Conservation (phyloP, 2,113 vertebrate genomes). For the Cairina moschata region DNA sequence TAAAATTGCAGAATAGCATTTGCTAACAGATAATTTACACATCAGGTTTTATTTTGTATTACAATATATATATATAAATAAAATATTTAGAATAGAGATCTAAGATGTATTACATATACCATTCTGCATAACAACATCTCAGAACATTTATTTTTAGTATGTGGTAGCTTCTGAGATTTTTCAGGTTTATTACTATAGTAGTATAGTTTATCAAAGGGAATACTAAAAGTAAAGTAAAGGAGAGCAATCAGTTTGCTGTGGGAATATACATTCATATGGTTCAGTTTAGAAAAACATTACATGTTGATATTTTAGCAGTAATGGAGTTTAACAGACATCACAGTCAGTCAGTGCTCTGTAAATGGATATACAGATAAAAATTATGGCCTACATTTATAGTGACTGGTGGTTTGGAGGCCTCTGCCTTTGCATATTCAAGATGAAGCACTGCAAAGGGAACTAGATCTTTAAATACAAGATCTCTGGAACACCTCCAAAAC, state of each 20-base stretch:
- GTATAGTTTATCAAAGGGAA: constrained; percentile 45
- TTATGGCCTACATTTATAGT: not conserved
- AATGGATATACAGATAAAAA: not conserved
- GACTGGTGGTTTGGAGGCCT: not conserved
- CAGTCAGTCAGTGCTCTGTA: constrained; percentile 1
- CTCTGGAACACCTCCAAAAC: not conserved
- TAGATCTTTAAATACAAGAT: not conserved
- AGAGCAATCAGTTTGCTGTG: not conserved
- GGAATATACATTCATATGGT: constrained; percentile 24
- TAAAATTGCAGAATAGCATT: constrained; percentile 49
- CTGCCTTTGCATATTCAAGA: not conserved
- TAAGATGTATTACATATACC: not conserved
- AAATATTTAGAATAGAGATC: constrained; percentile 43
- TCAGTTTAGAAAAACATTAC: constrained; percentile 39
- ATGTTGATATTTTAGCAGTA: not conserved
- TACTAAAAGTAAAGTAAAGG: constrained; percentile 45
- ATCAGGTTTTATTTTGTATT: constrained; percentile 51
- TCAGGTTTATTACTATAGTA: constrained; percentile 41
- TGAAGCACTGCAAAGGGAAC: not conserved
- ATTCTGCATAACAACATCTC: not conserved
- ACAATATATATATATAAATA: constrained; percentile 5
- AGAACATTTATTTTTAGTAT: constrained; percentile 38
- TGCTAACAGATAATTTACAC: constrained; percentile 46
- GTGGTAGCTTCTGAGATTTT: not conserved
- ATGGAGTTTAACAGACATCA: constrained; percentile 1